These are phyloP conservation scores for Myotis vivesi DNA, from an alignment of 2,797 vertebrate genomes.

Conservation along the genomic window DNA sequence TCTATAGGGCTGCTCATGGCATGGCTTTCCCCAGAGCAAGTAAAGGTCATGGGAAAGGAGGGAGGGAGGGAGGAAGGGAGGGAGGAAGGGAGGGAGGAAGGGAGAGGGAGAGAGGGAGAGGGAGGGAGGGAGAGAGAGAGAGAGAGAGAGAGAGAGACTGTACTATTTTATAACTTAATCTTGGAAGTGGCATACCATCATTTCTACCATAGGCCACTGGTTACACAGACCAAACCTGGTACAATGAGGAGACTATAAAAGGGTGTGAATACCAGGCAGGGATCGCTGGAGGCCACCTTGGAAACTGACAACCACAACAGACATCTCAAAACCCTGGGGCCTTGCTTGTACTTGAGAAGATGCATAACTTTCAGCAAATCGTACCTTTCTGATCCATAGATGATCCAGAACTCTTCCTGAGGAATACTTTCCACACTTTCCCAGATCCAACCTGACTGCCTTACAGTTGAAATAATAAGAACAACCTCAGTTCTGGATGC, in stretches of 20 bases:
- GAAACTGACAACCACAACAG: not conserved
- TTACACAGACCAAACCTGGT: not conserved
- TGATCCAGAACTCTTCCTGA: not conserved
- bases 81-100: too few relatives aligned
- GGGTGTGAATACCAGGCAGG: not conserved
- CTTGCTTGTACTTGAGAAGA: not conserved
- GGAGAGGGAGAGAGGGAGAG: not conserved
- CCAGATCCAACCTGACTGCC: not conserved
- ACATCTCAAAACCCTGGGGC: not conserved
- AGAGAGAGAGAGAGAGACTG: not conserved
- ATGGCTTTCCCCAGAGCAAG: not conserved
- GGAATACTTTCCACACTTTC: not conserved
- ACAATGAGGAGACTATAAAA: not conserved
- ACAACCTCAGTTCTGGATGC: not conserved
- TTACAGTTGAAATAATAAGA: not conserved
- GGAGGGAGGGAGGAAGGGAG: not conserved
- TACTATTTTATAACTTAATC: not conserved
- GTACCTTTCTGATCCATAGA: not conserved
- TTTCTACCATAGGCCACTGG: not conserved
- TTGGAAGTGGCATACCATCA: not conserved
- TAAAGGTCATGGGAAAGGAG: not conserved
- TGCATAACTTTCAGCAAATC: not conserved
- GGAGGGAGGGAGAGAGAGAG: not conserved
- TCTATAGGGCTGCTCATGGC: not conserved
- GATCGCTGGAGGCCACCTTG: not conserved